Evolutionary conservation across 1,140 invertebrate genomes (phyloP), one percentile per base, ranked within the genome.

Genomic region (Paracyclopina nana): DNA sequence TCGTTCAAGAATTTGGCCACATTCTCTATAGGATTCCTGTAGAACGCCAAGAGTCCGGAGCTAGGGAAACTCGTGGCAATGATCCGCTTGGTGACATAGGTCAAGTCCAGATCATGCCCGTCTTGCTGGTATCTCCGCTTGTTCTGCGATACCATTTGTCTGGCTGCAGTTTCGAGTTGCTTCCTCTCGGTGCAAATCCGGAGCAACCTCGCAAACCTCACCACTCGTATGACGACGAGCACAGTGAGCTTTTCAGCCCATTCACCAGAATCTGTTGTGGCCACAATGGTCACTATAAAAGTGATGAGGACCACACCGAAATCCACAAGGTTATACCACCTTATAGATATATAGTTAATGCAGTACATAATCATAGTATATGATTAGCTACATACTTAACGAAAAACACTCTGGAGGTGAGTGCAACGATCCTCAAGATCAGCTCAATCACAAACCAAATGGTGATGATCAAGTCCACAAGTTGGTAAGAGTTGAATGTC

Each of bases 41-140:
- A 76, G 26, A 72, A 55, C 6, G 69, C 63, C 64, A 72, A 72
- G 4, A 64, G 57, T 27, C 70, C 71, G 24, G 65, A 62, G 0
- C 72, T 71, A 16, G 73, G 73, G 58, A 73, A 76, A 4, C 72
- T 74, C 68, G 76, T 75, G 12, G 72, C 74, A 51, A 76, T 74
- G 12, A 76, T 66, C 55, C 70, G 59, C 51, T 71, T 65, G 52
- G 68, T 72, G 11, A 74, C 65, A 59, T 73, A 74, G 38, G 71
- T 72, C 4, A 74, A 58, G 57, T 75, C 72, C 42, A 75, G 62
- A 58, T 75, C 72, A 63, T 73, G 72, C 11, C 70, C 70, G 58
- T 73, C 68, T 54, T 66, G 65, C 49, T 68, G 63, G 55, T 68
- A 72, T 38, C 72, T 63, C 27, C 70, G 57, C 55, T 74, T 72